Base-by-base conservation (phyloP, 2,888 invertebrate species). In the Lochmaea capreae region DNA sequence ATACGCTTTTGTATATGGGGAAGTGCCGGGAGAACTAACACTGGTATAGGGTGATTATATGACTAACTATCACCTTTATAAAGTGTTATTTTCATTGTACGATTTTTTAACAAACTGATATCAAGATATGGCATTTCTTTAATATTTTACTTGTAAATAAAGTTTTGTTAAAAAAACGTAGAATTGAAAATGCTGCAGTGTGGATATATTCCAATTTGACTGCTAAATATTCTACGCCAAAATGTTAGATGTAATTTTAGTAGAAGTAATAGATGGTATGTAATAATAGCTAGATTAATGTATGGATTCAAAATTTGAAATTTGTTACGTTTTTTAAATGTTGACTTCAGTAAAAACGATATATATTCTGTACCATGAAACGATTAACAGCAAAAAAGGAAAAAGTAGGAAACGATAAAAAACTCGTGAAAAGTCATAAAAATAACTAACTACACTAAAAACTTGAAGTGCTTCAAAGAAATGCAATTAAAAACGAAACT, bases 201-300 rank as follows among this genome's bases (percentile, higher is more conserved):
- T 72, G 62, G 39, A 3, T 1, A 69, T 59, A 39, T 71, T 68
- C 65, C 65, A 62, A 66, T 72, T 69, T 66, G 74, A 72, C 74
- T 74, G 73, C 67, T 70, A 67, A 72, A 69, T 71, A 74, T 76
- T 39, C 16, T 75, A 76, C 75, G 78, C 76, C 78, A 78, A 78
- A 78, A 71, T 71, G 22, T 76, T 75, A 74, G 69, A 58, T 59
- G 59, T 76, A 76, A 65, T 57, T 62, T 76, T 72, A 76, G 70
- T 71, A 70, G 22, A 65, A 68, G 68, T 77, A 73, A 59, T 73
- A 43, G 18, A 69, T 74, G 68, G 65, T 71, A 73, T 65, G 26
- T 76, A 65, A 59, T 61, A 54, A 54, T 46, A 58, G 26, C 33
- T 67, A 58, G 33, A 18, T 39, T 65, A 22, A 12, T 59, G 39